Percentiles rank a stretch among this genome's conserved stretches.
Conservation (phyloP, 1,140 invertebrate species). For the Drosophila biarmipes region DNA sequence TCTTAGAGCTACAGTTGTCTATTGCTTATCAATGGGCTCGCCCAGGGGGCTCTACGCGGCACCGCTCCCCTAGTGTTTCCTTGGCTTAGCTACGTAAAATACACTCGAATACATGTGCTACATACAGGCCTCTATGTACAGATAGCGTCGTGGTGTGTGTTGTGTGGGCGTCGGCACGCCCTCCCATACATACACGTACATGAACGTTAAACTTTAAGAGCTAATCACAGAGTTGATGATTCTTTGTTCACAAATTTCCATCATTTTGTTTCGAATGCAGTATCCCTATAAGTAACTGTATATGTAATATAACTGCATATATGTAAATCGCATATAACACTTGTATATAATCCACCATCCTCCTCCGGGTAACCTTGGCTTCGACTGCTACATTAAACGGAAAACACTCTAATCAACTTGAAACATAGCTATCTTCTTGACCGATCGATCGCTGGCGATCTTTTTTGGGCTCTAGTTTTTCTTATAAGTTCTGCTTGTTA, state of each 20-base stretch:
- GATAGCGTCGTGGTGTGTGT: slow-evolving; percentile 21
- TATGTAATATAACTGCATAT: slow-evolving; percentile 42
- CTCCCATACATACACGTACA: slow-evolving; percentile 22
- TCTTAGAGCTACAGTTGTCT: slow-evolving; percentile 60
- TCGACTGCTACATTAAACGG: slow-evolving; percentile 46
- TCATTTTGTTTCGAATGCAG: slow-evolving; percentile 61
- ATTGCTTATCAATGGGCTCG: slow-evolving; percentile 62
- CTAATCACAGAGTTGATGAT: slow-evolving; percentile 84
- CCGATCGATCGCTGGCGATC: slow-evolving; percentile 9
- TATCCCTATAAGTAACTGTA: slow-evolving; percentile 54
- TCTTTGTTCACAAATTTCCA: slow-evolving; percentile 79
- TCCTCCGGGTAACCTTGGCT: background rate
- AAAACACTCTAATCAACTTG: slow-evolving; percentile 66
- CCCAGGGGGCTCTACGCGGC: slow-evolving; percentile 1
- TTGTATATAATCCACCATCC: slow-evolving; percentile 45
- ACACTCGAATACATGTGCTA: slow-evolving; percentile 46
- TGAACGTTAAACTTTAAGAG: slow-evolving; percentile 79
- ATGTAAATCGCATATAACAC: slow-evolving; percentile 62
- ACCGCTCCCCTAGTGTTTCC: background rate
- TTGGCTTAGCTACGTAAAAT: slow-evolving; percentile 61
- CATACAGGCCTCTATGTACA: slow-evolving; percentile 51
- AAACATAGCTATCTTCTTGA: slow-evolving; percentile 20
- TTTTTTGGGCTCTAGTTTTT: slow-evolving; percentile 11
- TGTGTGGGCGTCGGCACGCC: slow-evolving; percentile 6
- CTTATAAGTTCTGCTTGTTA: slow-evolving; percentile 53